Evolutionary conservation across 2,113 vertebrate genomes (phyloP), one percentile per base, ranked within the genome.

Genomic region (Rhinopomastus cyanomelas): DNA sequence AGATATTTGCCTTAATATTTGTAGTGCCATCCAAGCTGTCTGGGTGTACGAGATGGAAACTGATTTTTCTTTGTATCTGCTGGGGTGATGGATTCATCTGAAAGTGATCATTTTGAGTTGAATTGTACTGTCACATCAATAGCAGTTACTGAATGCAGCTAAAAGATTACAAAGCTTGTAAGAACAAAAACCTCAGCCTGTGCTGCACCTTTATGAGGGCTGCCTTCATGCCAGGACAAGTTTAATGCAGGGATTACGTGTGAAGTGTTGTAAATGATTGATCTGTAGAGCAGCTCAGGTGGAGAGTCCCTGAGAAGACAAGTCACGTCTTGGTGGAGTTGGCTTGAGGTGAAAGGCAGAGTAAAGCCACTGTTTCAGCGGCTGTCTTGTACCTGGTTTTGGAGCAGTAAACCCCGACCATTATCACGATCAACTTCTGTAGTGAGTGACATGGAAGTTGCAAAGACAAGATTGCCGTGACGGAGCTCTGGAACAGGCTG

Each of bases 391-490:
- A 23, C 84, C 81, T 1, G 1, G 23, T 93, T 90, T 92, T 61
- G 56, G 49, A 79, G 62, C 71, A 92, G 23, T 93, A 90, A 88
- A 19, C 10, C 6, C 51, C 42, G 8, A 34, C 75, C 36, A 19
- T 49, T 84, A 74, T 84, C 80, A 42, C 8, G 61, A 44, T 82
- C 59, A 44, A 11, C n/a, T 67, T 93, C 23, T 56, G 0, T 88
- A 84, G 75, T 64, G 59, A 76, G 64, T 71, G 65, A 87, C 25
- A 11, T 10, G 27, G 57, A 84, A 80, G 68, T 90, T 72, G 74
- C 12, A 25, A 51, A 46, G 66, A 62, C 66, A 29, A 83, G 68
- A 75, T 87, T 81, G 56, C 27, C n/a, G n/a, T n/a, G n/a, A n/a
- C n/a, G n/a, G n/a, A n/a, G n/a, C n/a, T n/a, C n/a, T n/a, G n/a